Percentiles rank a stretch among this genome's conserved stretches.
Evolutionary conservation across 37 sponge, comb jelly and placozoan species (phyloP).

Genomic region (Ianthella basta): DNA sequence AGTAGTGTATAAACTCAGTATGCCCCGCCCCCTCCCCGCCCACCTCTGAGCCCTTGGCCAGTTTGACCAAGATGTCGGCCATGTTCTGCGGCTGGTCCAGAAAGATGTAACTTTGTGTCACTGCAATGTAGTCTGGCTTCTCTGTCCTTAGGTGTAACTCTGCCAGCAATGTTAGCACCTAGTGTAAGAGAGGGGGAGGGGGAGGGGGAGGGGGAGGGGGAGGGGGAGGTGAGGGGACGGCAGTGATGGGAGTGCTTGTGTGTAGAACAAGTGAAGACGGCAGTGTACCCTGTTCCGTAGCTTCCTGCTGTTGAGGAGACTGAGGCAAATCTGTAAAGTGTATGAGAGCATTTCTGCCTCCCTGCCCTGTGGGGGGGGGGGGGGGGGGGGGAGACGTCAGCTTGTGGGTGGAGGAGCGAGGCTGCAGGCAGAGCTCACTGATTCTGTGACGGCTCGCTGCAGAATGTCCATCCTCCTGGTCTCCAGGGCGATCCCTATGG

Average conservation of each 20-base stretch:
- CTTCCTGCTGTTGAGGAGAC: slow-evolving; percentile 65
- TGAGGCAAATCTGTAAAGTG: slow-evolving; percentile 75
- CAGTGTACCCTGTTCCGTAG: slow-evolving; percentile 71
- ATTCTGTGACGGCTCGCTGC: slow-evolving; percentile 72
- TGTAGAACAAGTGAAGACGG: background rate
- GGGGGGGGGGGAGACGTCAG: background rate
- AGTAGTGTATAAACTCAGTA: too few relatives aligned
- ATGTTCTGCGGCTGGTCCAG: slow-evolving; percentile 80
- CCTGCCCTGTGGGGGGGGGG: slow-evolving; percentile 41
- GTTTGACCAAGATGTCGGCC: slow-evolving; percentile 81
- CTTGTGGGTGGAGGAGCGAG: background rate
- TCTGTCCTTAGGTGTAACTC: slow-evolving; percentile 61
- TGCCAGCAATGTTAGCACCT: slow-evolving; percentile 87
- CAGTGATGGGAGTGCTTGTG: background rate
- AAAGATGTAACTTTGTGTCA: slow-evolving; percentile 93
- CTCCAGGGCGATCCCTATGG: slow-evolving; percentile 95
- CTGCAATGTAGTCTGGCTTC: slow-evolving; percentile 84
- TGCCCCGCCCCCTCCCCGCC: too few relatives aligned
- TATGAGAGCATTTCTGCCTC: slow-evolving; percentile 79
- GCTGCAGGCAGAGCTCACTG: slow-evolving; percentile 50
- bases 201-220: background rate
- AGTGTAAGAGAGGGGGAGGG: background rate
- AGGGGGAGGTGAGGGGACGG: background rate
- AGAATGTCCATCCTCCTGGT: slow-evolving; percentile 89
- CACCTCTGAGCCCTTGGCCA: slow-evolving; percentile 72